phyloP scores from a whole-genome alignment of 1,140 invertebrate genomes.

The Cherax quadricarinatus region DNA sequence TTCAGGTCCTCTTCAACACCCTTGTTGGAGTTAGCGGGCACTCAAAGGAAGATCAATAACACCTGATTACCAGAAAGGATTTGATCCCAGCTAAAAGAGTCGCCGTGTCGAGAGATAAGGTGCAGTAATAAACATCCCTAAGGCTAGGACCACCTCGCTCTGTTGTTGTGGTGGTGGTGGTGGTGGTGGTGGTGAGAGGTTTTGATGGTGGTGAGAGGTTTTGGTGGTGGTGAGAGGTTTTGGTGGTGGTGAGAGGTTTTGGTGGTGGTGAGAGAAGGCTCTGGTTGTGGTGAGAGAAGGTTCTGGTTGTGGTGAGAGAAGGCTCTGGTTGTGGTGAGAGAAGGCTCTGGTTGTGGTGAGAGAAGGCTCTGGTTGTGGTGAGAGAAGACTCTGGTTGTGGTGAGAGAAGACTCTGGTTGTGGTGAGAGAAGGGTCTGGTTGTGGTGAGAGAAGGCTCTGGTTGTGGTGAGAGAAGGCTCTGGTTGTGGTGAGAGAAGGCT shows the following conservation, averaged over 20 bases:
- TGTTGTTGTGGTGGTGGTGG: not conserved
- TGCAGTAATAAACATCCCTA: constrained; percentile 12
- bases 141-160: not conserved
- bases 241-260: not conserved
- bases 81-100: constrained; percentile 40
- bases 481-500: not conserved
- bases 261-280: not conserved
- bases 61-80: constrained; percentile 45
- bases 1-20: not conserved
- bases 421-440: not conserved
- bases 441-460: not conserved
- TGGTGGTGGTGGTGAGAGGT: not conserved
- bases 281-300: not conserved
- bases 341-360: too few relatives aligned
- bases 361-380: not conserved
- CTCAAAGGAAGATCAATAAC: constrained; percentile 42
- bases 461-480: too few relatives aligned
- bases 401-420: not conserved
- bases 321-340: not conserved
- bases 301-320: not conserved
- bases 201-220: not conserved
- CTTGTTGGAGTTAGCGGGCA: constrained; percentile 1
- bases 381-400: not conserved
- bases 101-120: constrained; percentile 26
- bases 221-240: not conserved